Conservation (phyloP, 2,888 invertebrate genomes). For the Eurytoma californica region DNA sequence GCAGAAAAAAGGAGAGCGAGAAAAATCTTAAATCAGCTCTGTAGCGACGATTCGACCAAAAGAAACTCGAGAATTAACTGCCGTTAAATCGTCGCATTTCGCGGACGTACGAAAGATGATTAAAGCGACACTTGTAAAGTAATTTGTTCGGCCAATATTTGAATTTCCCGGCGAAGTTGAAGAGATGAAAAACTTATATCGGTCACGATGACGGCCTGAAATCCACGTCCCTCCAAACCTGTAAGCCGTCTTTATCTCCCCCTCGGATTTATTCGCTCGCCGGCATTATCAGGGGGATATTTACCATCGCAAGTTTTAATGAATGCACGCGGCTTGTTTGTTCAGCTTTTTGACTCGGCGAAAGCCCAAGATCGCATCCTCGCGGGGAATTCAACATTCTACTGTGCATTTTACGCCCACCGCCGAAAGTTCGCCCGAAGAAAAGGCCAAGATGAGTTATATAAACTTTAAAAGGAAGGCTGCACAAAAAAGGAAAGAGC, state of each 20-base stretch:
- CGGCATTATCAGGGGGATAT: constrained; percentile 40
- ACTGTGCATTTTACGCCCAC: too few species aligned
- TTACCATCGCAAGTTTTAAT: constrained; percentile 42
- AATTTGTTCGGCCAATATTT: constrained; percentile 45
- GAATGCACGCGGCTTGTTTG: constrained; percentile 29
- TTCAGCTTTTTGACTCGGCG: neutral
- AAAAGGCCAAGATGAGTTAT: too few species aligned
- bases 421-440: too few species aligned
- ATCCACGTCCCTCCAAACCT: constrained; percentile 22
- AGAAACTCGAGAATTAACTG: too few species aligned
- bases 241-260: constrained; percentile 42
- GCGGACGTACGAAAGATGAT: constrained; percentile 15
- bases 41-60: too few species aligned
- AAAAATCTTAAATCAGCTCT: too few species aligned
- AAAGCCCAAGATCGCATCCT: too few species aligned
- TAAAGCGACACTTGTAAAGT: constrained; percentile 41
- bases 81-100: neutral
- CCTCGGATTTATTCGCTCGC: constrained; percentile 25
- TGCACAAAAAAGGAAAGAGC: too few species aligned
- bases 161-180: constrained; percentile 15
- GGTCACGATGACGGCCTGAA: neutral
- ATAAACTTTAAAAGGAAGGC: too few species aligned
- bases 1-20: neutral
- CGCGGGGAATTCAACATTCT: too few species aligned
- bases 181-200: constrained; percentile 34